These are phyloP conservation scores for Tuberolachnus salignus DNA, from an alignment of 2,888 invertebrate species.

Conservation along the genomic window DNA sequence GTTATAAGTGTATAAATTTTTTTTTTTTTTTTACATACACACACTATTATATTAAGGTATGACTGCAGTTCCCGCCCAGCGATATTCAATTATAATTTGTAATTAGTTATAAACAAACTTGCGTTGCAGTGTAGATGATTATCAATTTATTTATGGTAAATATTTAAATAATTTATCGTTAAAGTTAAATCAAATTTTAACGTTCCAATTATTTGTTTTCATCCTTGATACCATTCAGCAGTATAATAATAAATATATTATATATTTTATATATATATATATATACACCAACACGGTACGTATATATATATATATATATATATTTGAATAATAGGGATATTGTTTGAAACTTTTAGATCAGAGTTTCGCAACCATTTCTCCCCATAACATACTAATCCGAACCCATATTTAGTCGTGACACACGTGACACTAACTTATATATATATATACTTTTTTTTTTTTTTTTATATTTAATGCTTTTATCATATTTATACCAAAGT, in stretches of 20 bases:
- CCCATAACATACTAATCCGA: background rate
- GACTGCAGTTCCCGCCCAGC: background rate
- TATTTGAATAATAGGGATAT: no score
- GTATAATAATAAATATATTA: background rate
- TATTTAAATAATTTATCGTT: background rate
- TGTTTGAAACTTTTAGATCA: no score
- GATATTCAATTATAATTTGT: constrained; percentile 18
- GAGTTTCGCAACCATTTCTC: background rate
- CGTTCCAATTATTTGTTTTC: background rate
- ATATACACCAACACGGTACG: no score
- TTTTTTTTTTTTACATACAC: background rate
- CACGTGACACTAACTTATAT: background rate
- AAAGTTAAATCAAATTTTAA: background rate
- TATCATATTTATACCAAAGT: no score
- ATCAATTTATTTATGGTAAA: background rate
- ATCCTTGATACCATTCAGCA: background rate
- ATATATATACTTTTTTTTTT: background rate
- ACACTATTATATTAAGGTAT: no score
- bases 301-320: no score
- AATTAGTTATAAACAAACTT: constrained; percentile 12
- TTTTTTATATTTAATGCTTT: no score
- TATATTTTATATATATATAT: background rate
- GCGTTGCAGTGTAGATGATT: background rate
- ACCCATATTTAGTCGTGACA: background rate
- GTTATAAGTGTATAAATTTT: background rate